Base-by-base conservation (phyloP, 2,113 vertebrate genomes). In the Mesitornis unicolor region DNA sequence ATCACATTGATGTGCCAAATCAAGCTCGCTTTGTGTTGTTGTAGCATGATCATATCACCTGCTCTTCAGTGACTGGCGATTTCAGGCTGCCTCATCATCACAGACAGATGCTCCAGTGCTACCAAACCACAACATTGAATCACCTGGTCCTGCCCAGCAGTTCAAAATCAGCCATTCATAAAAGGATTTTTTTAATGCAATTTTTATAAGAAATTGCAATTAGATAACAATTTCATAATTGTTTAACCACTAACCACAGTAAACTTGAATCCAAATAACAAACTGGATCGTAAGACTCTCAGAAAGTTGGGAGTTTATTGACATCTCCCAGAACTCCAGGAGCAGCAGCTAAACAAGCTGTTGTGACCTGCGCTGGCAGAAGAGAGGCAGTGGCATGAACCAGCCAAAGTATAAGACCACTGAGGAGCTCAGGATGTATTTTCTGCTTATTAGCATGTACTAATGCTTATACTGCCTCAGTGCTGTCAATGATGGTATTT, bases 281-380 rank as follows among this genome's bases (percentile, higher is more conserved):
- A 48, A 65, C 2, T 0, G 3, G 53, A 19, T 21, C 2, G 0
- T 22, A 69, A 63, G 40, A 45, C 33, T 70, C 6, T 6, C 29
- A 53, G 31, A 40, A 28, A 10, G 0, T 17, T 51, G 51, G 48
- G 21, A 64, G 3, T 28, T 40, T 48, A 13, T 16, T 76, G 67
- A 53, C 19, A 45, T 35, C 19, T 79, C 75, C 63, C 43, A 24
- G 25, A 40, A 76, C 9, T 57, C 82, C 53, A 78, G 38, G 35
- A 3, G 1, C 40, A 61, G 68, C n/a, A 90, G 45, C 51, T 35
- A n/a, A 45, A 40, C 0, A 10, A 75, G 61, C 56, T 79, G 15
- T 42, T 59, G 56, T 33, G 31, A 87, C 29, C 22, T 82, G 29
- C 35, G 26, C 25, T 60, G 33, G 51, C 47, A 76, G 43, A 78